Evolutionary conservation across 2,113 vertebrate species (phyloP), one percentile per base, ranked within the genome.

Genomic region (Campylomormyrus numenius): DNA sequence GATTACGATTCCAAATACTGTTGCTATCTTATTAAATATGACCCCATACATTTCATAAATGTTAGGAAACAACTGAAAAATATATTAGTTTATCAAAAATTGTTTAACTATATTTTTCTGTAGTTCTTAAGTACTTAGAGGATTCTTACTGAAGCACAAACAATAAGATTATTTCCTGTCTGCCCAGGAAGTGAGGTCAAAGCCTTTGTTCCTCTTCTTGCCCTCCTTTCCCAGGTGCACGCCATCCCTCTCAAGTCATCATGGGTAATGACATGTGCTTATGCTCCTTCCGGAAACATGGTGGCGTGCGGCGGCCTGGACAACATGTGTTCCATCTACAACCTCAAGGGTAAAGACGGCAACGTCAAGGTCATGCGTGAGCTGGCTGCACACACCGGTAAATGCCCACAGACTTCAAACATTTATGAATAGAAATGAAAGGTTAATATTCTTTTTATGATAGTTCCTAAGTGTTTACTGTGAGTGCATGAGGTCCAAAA

Each of bases 311-410:
- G 98, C 0, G 98, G 98, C 5, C 96, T 99, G 91, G 98, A 99
- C 95, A 99, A 99, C 93, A 97, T 99, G 97, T 99, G 98, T 93
- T 99, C 98, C 94, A 98, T 99, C 95, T 99, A 99, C 94, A 99
- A 95, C 94, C 97, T 99, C 92, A 98, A 98, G 93, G 97, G 97
- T 87, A 97, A 98, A 1, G 98, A 99, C 52, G 98, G 98, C 53
- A 98, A 95, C 0, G 98, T 99, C 83, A 98, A 98, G 95, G 98
- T 99, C 92, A 99, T 97, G 97, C 95, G 98, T 45, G 98, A 99
- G 94, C 97, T 99, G 90, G 97, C 96, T 0, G 98, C 96, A 42
- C 98, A 99, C 92, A 97, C 97, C 94, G 98, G 98, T 98, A 87
- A 87, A 84, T 87, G 39, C 21, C 50, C 45, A 70, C 27, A 80